Evolutionary conservation across 1,140 invertebrate genomes (phyloP).

Genomic region (Notospermus geniculatus): DNA sequence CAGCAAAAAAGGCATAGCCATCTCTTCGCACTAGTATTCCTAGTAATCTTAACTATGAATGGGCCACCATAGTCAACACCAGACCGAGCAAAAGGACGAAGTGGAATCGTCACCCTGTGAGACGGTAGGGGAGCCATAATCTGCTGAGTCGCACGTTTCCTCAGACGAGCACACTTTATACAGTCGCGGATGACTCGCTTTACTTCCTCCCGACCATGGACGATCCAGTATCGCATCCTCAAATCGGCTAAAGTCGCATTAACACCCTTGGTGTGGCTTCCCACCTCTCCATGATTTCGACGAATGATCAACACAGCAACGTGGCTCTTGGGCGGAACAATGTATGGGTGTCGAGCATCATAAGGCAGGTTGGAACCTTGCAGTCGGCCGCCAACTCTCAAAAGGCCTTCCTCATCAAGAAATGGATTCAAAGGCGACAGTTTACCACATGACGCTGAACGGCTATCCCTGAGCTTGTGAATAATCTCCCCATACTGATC

Average conservation of each 20-base stretch:
- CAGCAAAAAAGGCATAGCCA: constrained; percentile 22
- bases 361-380: neutral
- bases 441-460: neutral
- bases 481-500: neutral
- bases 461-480: neutral
- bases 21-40: constrained; percentile 13
- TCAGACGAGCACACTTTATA: neutral
- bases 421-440: neutral
- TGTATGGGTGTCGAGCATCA: neutral
- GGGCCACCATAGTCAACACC: constrained; percentile 20
- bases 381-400: neutral
- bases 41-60: constrained; percentile 11
- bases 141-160: neutral
- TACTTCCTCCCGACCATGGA: neutral
- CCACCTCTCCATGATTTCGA: neutral
- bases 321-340: neutral
- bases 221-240: neutral
- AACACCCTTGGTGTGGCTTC: neutral
- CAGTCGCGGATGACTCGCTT: neutral
- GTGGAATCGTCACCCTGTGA: neutral
- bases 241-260: neutral
- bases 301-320: neutral
- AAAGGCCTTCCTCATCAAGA: neutral
- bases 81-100: neutral
- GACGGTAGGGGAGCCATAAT: neutral